These are phyloP conservation scores for Drosophila dunni DNA, from an alignment of 1,140 invertebrate species.

Conservation along the genomic window DNA sequence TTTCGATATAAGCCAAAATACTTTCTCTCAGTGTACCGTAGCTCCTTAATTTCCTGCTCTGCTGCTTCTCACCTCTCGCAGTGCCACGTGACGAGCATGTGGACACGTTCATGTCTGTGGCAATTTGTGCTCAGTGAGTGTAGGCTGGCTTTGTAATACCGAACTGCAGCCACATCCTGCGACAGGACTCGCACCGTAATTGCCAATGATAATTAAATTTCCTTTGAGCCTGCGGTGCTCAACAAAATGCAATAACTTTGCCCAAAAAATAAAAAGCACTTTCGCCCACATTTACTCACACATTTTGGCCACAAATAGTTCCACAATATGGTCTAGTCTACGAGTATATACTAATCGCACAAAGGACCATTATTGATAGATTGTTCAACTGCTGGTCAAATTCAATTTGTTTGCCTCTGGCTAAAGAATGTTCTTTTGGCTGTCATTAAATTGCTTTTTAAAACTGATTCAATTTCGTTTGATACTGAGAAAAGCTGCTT, in stretches of 20 bases:
- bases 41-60: background rate
- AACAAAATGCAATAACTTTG: slow-evolving; percentile 30
- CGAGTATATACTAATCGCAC: background rate
- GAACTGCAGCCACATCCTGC: slow-evolving; percentile 18
- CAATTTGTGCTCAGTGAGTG: slow-evolving; percentile 45
- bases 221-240: slow-evolving; percentile 23
- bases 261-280: slow-evolving; percentile 30
- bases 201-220: slow-evolving; percentile 47
- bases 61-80: too few relatives aligned
- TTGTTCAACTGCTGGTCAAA: background rate
- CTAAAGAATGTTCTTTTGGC: background rate
- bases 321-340: slow-evolving; percentile 4
- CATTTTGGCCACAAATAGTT: background rate
- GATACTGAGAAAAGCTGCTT: background rate
- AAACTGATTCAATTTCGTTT: slow-evolving; percentile 5
- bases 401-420: too few relatives aligned
- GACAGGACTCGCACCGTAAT: slow-evolving; percentile 16
- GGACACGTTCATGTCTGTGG: slow-evolving; percentile 17
- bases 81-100: slow-evolving; percentile 12
- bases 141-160: slow-evolving; percentile 22
- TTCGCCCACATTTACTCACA: background rate
- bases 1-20: too few relatives aligned
- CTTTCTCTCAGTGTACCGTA: too few relatives aligned
- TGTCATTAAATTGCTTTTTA: slow-evolving; percentile 1
- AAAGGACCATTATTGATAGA: background rate